phyloP scores from a whole-genome alignment of 2,797 vertebrate genomes.

The Pseudochirops corinnae region DNA sequence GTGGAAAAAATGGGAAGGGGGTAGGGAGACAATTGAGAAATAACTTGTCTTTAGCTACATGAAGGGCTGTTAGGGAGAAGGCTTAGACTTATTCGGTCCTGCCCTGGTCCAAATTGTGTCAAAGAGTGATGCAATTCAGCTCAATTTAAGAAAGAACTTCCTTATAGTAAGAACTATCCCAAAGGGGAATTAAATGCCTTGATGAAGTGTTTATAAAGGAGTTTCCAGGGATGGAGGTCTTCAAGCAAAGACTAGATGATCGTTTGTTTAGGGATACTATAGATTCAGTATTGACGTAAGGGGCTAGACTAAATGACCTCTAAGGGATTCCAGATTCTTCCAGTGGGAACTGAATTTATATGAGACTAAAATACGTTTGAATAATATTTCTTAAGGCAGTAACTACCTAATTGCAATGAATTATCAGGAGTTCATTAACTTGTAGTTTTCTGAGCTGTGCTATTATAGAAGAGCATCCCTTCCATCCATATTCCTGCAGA shows the following conservation, averaged over 20 bases:
- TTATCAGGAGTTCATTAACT: background rate
- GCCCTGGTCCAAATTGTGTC: background rate
- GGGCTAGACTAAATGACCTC: background rate
- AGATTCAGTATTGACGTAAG: background rate
- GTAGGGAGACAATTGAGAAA: background rate
- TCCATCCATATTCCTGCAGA: background rate
- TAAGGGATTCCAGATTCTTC: background rate
- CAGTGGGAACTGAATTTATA: background rate
- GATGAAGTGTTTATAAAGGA: background rate
- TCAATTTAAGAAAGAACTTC: background rate
- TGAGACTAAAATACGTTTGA: background rate
- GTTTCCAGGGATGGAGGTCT: background rate
- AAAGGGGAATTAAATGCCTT: background rate
- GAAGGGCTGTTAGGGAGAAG: background rate
- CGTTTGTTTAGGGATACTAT: background rate
- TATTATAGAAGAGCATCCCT: constrained; percentile 8
- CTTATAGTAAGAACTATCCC: background rate
- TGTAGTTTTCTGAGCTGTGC: background rate
- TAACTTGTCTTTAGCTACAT: too few relatives aligned
- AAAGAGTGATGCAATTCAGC: background rate
- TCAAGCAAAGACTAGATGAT: background rate
- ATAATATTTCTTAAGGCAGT: background rate
- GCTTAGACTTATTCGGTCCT: background rate
- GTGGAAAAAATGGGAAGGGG: background rate
- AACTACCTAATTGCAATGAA: background rate